Percentiles rank a stretch among this genome's conserved stretches.
Conservation (phyloP, 2,113 vertebrate species). For the Catharus minimus region DNA sequence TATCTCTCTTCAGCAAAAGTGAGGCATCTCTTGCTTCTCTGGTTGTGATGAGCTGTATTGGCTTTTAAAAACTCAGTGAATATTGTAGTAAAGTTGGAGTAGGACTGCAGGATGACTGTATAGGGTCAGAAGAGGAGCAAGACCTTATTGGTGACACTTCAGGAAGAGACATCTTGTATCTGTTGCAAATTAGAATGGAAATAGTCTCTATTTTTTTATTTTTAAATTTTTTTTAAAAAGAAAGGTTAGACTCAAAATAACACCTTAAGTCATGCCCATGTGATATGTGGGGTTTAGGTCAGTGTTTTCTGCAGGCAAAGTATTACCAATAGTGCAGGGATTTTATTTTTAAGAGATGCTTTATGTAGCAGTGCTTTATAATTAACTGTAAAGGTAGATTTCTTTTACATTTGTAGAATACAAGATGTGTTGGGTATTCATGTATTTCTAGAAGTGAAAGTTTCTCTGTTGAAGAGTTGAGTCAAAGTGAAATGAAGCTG, state of each 20-base stretch:
- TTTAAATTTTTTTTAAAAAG: neutral
- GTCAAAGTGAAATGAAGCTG: neutral
- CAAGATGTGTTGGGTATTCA: rapidly evolving
- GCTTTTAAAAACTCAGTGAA: neutral
- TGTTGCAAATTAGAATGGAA: neutral
- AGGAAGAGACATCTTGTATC: neutral
- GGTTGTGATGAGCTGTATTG: neutral
- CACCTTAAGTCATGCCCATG: neutral
- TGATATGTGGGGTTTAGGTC: neutral
- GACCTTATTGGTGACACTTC: neutral
- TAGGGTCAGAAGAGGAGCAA: neutral
- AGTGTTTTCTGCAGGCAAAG: neutral
- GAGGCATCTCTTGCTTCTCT: neutral
- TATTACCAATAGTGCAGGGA: neutral
- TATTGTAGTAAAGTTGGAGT: rapidly evolving
- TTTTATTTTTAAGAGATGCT: neutral
- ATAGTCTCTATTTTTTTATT: neutral
- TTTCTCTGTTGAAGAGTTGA: neutral
- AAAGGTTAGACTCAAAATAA: neutral
- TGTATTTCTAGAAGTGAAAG: neutral
- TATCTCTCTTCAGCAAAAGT: neutral
- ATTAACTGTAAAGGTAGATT: neutral
- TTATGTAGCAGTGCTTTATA: neutral
- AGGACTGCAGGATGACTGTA: neutral
- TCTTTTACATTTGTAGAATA: neutral